Conservation (phyloP, 2,797 vertebrate species). For the Babyrousa celebensis region DNA sequence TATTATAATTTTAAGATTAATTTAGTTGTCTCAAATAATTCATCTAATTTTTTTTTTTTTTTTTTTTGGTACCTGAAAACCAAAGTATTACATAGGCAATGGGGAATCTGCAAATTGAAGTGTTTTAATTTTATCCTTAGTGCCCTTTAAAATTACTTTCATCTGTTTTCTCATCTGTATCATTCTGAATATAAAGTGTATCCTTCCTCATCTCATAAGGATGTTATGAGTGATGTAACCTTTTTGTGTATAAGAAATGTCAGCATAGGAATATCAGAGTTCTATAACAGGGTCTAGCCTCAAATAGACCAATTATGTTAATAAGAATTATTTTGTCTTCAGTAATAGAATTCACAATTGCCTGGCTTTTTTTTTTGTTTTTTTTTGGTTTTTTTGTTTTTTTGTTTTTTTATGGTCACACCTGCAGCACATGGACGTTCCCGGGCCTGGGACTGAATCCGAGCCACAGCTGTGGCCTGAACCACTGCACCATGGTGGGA, state of each 20-base stretch:
- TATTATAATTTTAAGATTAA: constrained; percentile 43
- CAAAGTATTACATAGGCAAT: not conserved
- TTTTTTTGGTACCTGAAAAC: not conserved
- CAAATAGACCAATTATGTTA: not conserved
- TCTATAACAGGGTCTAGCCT: not conserved
- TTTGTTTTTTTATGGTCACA: no score
- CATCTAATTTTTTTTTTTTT: no score
- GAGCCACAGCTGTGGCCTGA: no score
- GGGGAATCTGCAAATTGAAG: not conserved
- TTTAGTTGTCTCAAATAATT: constrained; percentile 54
- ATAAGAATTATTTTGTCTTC: not conserved
- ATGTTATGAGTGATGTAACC: not conserved
- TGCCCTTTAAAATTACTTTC: constrained; percentile 8
- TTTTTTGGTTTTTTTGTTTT: no score
- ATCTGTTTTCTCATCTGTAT: not conserved
- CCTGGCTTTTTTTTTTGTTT: no score
- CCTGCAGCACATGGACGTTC: no score
- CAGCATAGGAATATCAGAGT: not conserved
- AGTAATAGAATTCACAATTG: not conserved
- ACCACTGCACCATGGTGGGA: no score
- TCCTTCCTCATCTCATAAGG: not conserved
- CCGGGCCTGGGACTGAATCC: no score
- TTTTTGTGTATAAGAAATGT: not conserved
- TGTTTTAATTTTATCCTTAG: not conserved
- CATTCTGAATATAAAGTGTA: not conserved